phyloP scores from a whole-genome alignment of 2,888 invertebrate species.

The Sphaerophoria rueppellii region DNA sequence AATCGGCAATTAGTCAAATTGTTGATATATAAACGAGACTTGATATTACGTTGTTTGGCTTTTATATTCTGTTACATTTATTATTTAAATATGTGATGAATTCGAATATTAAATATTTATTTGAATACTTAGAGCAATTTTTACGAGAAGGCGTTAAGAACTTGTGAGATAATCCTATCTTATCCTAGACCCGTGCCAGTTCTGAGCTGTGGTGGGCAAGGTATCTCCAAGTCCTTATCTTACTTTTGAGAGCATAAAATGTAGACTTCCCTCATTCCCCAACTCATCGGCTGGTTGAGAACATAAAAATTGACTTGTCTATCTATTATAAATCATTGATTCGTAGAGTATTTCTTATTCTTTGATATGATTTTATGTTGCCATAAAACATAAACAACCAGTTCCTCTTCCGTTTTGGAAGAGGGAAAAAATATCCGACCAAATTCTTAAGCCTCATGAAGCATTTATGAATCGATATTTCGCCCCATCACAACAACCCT shows the following conservation, averaged over 20 bases:
- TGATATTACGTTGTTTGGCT: neutral
- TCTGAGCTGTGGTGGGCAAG: too few relatives aligned
- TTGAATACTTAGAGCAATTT: neutral
- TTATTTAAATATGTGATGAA: neutral
- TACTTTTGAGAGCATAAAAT: neutral
- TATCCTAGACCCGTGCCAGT: too few relatives aligned
- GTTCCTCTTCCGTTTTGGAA: neutral
- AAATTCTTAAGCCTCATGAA: constrained; percentile 62
- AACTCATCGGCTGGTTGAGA: neutral
- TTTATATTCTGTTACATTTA: neutral
- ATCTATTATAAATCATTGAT: constrained; percentile 38
- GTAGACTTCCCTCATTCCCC: neutral
- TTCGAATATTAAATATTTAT: neutral
- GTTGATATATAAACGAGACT: neutral
- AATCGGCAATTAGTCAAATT: constrained; percentile 57
- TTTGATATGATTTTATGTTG: constrained; percentile 57
- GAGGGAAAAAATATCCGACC: neutral
- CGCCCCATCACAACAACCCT: neutral
- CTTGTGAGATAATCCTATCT: too few relatives aligned
- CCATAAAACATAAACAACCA: constrained; percentile 40
- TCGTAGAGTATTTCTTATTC: constrained; percentile 24
- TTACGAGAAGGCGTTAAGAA: too few relatives aligned
- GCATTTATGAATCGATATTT: constrained; percentile 71
- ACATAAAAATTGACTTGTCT: constrained; percentile 15
- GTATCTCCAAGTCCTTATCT: too few relatives aligned